Base-by-base conservation (phyloP, 2,113 vertebrate species). In the Carassius auratus region DNA sequence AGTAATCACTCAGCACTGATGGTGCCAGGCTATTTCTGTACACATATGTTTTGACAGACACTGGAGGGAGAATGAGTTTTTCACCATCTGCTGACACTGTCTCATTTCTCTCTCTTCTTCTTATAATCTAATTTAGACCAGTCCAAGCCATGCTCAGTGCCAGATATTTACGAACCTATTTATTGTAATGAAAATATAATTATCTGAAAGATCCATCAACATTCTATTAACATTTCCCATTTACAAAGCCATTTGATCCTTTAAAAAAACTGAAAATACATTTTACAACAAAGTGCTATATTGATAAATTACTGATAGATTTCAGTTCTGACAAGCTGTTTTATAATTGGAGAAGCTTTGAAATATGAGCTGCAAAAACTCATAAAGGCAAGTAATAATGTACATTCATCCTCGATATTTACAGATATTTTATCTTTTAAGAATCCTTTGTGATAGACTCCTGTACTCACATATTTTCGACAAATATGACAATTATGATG, bases 11-110 rank as follows among this genome's bases (percentile, higher is more conserved):
- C 33, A 69, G 38, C 21, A 33, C 15, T 71, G 57, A 57, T 57
- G 33, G 48, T 69, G 75, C 57, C 76, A 23, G 33, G 50, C 30
- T 85, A 68, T 85, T 78, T 79, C 8, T 26, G 61, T 36, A 26
- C 17, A n/a, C 14, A 0, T 33, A 76, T 10, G 26, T 26, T 26
- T 26, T 61, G 76, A 61, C 14, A 59, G 23, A 30, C 7, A 19
- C 42, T 52, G 48, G 14, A 33, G 33, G 23, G 55, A 79, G 33
- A 79, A 23, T 38, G 33, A 21, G 10, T 78, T 55, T 21, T 52
- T 33, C 50, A 12, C 26, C 17, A 1, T 76, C 15, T 77, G 26
- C 75, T 55, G 48, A 33, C n/a, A 33, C 64, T 17, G 15, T 4
- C 23, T 77, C 50, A n/a, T 38, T 77, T 78, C 76, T 4, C 42